Base-by-base conservation (phyloP, 1,140 invertebrate genomes). In the Drosophila varians region DNA sequence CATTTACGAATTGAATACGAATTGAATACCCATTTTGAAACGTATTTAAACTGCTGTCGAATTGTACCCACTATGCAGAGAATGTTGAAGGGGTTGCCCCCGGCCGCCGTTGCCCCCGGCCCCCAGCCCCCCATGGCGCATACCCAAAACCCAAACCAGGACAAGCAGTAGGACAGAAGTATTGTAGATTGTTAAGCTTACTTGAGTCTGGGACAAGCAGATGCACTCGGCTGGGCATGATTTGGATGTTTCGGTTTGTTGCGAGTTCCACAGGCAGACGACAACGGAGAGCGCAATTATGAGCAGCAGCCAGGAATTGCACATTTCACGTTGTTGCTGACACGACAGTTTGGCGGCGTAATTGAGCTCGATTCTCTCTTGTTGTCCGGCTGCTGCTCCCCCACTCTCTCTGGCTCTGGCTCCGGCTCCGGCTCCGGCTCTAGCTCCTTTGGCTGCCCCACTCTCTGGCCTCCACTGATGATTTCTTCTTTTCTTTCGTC, bases 191-290 rank as follows among this genome's bases (percentile, higher is more conserved):
- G 80, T 86, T 86, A 87, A 86, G 80, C 77, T 92, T 93, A 96
- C 95, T 94, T 96, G 95, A 76, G 95, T 95, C 80, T 95, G 94
- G 47, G 95, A 96, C 38, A 96, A 93, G 90, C 95, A 96, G 88
- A 96, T 96, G 92, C 95, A 96, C 92, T 96, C 94, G 72, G 93
- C 91, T 65, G 95, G 95, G 87, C 95, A 96, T 90, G 90, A 91
- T 88, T 91, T 90, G 74, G 88, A 90, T 87, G 90, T 80, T 90
- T 91, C 90, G 78, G 78, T 84, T 77, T 89, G 80, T 87, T 89
- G 90, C 77, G 87, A 90, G 78, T 91, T 91, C 90, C 90, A 91
- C 83, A 90, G 90, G 88, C 90, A 91, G 90, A 90, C 90, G 90
- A 90, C 90, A 87, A 90, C 87, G 83, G 82, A 80, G 75, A 91